Evolutionary conservation across 2,888 invertebrate genomes (phyloP), one percentile per base, ranked within the genome.

Genomic region (Drosophila mercatorum): DNA sequence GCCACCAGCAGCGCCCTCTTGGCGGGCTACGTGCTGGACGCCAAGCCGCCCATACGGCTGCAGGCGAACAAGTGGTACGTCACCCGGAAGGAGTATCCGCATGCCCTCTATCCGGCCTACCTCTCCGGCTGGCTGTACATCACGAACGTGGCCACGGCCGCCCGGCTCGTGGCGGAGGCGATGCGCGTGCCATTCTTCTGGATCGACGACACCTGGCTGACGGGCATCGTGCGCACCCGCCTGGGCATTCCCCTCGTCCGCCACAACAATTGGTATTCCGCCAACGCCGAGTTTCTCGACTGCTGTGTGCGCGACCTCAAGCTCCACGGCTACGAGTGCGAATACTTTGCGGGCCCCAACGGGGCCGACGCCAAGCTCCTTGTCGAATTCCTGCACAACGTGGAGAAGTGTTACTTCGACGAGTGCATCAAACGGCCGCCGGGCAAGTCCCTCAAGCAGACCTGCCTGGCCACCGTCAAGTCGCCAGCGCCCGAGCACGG

Each of bases 121-220:
- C 92, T 97, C 10, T 97, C 97, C 6, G 97, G 97, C 1, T 97
- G 97, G 97, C 94, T 97, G 82, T 97, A 97, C 80, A 93, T 97
- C 2, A 96, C 96, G 3, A 96, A 95, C 64, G 94, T 95, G 0
- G 93, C 94, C 73, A 94, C 95, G 2, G 96, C 95, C 0, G 89
- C 90, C 22, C 93, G 93, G 26, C 89, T 98, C 57, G 93, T 95
- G 28, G 89, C 93, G 4, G 93, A 94, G 77, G 94, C 95, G 0
- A 90, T 93, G 38, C 90, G 92, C 41, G 93, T 94, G n/a, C 93
- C 94, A 22, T 96, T 95, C 83, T 98, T 98, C 93, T 98, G 98
- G 98, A 97, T 98, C 69, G 98, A 98, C 90, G 98, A 98, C 91
- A 95, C 97, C 51, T 96, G 95, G 91, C 93, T 98, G 0, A 98